Evolutionary conservation across 2,113 vertebrate species (phyloP), one percentile per base, ranked within the genome.

Genomic region (Pavo muticus): DNA sequence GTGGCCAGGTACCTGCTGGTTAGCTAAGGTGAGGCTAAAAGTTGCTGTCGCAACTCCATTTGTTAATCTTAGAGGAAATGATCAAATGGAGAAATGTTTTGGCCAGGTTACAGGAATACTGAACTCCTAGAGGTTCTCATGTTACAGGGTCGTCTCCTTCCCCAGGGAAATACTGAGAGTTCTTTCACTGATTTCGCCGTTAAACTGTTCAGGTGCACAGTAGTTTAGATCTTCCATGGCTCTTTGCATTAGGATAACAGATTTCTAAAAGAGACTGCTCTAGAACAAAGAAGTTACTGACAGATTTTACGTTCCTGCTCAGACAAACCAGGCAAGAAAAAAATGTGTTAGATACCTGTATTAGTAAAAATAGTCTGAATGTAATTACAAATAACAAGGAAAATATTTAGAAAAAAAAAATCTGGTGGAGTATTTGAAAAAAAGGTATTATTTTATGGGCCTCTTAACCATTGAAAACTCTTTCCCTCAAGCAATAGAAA

Each of bases 31-130:
- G 45, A 86, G 56, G 29, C 64, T 91, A 42, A 73, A 60, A 54
- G 12, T 57, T 74, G n/a, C 45, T 76, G 29, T 88, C 64, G 44
- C 32, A 90, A 12, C 16, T 80, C 56, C 32, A 32, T 77, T 83
- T 77, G 37, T 67, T 88, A n/a, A 60, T 90, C 67, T 90, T 39
- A n/a, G 61, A 95, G 63, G 67, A 96, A 85, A 76, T 30, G 14
- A 30, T 56, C n/a, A 68, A 85, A 91, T 30, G 50, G 84, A 94
- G 64, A 92, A 94, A 67, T 29, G 15, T 80, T 27, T 73, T 80
- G 87, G 39, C 68, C 27, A 3, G 23, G 42, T 63, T 87, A 63
- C 19, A 82, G 50, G 79, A 89, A 76, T 54, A 80, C 32, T 76
- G 75, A 90, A 70, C 83, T 91, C 68, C 20, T 77, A 45, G 68